Conservation (phyloP, 2,888 invertebrate species). For the Cyclophora albipunctata region DNA sequence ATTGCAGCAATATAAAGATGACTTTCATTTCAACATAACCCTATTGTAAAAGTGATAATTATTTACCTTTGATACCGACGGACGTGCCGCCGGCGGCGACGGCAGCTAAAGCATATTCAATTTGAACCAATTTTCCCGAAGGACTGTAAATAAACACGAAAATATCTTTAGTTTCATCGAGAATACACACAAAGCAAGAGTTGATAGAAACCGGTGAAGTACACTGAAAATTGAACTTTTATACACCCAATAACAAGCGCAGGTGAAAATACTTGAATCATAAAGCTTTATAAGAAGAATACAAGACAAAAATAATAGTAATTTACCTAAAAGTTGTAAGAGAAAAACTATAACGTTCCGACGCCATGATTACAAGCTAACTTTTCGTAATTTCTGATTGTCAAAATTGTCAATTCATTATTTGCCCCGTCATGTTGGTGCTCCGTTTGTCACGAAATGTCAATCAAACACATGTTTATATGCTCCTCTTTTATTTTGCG, state of each 20-base stretch:
- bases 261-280: too few species aligned
- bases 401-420: constrained; percentile 26
- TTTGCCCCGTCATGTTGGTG: constrained; percentile 37
- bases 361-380: constrained; percentile 87
- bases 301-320: too few species aligned
- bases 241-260: too few species aligned
- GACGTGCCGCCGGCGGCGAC: constrained; percentile 99
- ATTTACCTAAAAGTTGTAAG: constrained; percentile 82
- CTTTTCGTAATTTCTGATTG: constrained; percentile 15
- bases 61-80: constrained; percentile 95
- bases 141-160: constrained; percentile 81
- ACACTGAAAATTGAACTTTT: too few species aligned
- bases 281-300: too few species aligned
- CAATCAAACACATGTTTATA: constrained; percentile 7
- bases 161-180: constrained; percentile 13
- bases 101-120: constrained; percentile 99
- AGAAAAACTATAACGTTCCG: constrained; percentile 97
- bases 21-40: constrained; percentile 27
- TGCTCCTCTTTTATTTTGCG: not conserved
- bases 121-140: constrained; percentile 99
- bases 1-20: too few species aligned
- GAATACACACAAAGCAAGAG: constrained; percentile 12
- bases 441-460: constrained; percentile 12
- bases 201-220: constrained; percentile 2
- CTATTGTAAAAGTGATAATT: constrained; percentile 12